phyloP scores from a whole-genome alignment of 2,797 vertebrate genomes.

The Myoxocephalus aenaeus region DNA sequence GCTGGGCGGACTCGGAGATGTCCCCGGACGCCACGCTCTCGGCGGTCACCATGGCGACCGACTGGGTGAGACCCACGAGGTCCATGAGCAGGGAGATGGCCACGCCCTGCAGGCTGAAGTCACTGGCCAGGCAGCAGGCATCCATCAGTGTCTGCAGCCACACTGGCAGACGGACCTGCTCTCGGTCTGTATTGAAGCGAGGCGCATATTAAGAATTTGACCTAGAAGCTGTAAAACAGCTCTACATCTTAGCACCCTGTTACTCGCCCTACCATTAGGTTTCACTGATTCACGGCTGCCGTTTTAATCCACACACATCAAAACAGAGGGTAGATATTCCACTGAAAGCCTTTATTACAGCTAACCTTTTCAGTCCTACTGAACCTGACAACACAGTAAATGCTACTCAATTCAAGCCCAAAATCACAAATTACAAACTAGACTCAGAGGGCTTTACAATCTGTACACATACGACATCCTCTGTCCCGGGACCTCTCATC shows the following conservation, averaged over 20 bases:
- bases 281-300: neutral
- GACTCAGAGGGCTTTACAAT: too few species aligned
- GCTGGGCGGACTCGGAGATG: conserved; percentile 86
- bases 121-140: conserved; percentile 89
- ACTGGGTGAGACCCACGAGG: conserved; percentile 94
- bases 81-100: conserved; percentile 97
- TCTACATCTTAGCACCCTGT: neutral
- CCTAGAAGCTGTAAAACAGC: neutral
- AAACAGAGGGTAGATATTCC: neutral
- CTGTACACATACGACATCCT: too few species aligned
- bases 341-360: too few species aligned
- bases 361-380: too few species aligned
- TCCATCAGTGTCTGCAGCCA: conserved; percentile 98
- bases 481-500: too few species aligned
- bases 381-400: too few species aligned
- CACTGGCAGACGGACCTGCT: conserved; percentile 87
- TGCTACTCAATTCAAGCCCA: too few species aligned
- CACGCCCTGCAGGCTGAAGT: conserved; percentile 92
- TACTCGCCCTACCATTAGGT: neutral
- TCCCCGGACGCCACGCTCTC: conserved; percentile 84
- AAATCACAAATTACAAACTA: too few species aligned
- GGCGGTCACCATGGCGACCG: conserved; percentile 92
- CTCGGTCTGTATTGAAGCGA: conserved; percentile 82
- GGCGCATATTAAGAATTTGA: neutral
- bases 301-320: neutral